Percentiles rank a stretch among this genome's conserved stretches.
phyloP scores from a whole-genome alignment of 2,113 vertebrate species.

The Pelobates fuscus region DNA sequence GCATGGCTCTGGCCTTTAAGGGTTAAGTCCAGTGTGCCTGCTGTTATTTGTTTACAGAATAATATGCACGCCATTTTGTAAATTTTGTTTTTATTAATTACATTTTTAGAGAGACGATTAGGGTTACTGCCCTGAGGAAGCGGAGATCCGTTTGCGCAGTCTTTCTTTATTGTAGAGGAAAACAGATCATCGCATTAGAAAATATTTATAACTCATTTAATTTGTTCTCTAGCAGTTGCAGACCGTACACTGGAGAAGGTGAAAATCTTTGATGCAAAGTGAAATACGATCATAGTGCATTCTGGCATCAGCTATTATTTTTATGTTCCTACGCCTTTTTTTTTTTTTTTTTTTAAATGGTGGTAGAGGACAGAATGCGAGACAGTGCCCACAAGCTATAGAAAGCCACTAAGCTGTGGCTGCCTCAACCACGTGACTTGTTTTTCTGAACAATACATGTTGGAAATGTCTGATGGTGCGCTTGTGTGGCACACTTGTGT shows the following conservation, averaged over 20 bases:
- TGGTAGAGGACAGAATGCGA: slow-evolving; percentile 17
- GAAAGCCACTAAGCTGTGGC: slow-evolving; percentile 36
- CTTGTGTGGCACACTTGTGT: background rate
- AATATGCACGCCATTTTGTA: background rate
- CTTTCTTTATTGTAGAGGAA: background rate
- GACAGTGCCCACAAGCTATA: slow-evolving; percentile 17
- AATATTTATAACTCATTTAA: too few relatives aligned
- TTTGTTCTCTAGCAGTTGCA: too few relatives aligned
- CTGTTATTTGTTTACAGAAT: background rate
- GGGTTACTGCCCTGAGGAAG: background rate
- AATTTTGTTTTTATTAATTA: background rate
- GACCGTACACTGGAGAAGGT: too few relatives aligned
- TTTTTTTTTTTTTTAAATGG: too few relatives aligned
- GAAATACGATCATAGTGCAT: background rate
- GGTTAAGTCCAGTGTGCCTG: too few relatives aligned
- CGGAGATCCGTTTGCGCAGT: background rate
- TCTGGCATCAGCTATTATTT: background rate
- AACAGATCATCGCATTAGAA: too few relatives aligned
- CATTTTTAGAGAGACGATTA: background rate
- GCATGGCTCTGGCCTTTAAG: too few relatives aligned
- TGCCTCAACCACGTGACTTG: slow-evolving; percentile 26
- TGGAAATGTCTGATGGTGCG: slow-evolving; percentile 8
- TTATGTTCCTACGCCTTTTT: background rate
- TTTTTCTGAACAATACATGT: slow-evolving; percentile 30
- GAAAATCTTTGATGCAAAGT: background rate